Evolutionary conservation across 2,888 invertebrate genomes (phyloP), one percentile per base, ranked within the genome.

Genomic region (Apamea monoglypha): DNA sequence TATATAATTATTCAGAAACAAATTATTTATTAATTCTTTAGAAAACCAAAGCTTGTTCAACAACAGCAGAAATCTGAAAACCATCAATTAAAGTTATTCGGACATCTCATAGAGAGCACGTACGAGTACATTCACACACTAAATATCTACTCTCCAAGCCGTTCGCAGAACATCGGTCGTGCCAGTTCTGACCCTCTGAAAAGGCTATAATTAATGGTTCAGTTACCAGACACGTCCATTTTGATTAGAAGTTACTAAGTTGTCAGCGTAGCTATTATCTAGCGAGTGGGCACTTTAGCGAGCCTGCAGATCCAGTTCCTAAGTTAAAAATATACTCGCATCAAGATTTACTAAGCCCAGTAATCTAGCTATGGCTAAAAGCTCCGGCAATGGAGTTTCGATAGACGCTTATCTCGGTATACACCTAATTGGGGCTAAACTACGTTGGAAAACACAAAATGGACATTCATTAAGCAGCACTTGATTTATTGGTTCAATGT

Each of bases 321-420:
- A 56, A 74, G 76, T 79, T 84, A 85, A 86, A 88, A 88, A 88
- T 84, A 85, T 66, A 78, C 69, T 72, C 16, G 66, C 71, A 82
- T 80, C 77, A 63, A 85, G 81, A 77, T 87, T 87, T 79, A 78
- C 80, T 82, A 61, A 83, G 36, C 74, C 53, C 40, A 56, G 80
- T 74, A 80, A 85, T 85, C 82, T 82, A 75, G 72, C 64, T 50
- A 63, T 78, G 68, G 74, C 73, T 85, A 83, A 82, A 84, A 85
- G 81, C 82, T 72, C 71, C 40, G 50, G 77, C 78, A 82, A 59
- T 77, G 64, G 56, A 84, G 87, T 84, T 85, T 78, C 76, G 59
- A 82, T 78, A 61, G 82, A 70, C 59, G 50, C 71, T 88, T 87
- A 84, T 88, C 84, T 81, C 50, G 29, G 50, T 72, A 80, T 67